These are phyloP conservation scores for Heterotis niloticus DNA, from an alignment of 2,113 vertebrate species.

Conservation along the genomic window DNA sequence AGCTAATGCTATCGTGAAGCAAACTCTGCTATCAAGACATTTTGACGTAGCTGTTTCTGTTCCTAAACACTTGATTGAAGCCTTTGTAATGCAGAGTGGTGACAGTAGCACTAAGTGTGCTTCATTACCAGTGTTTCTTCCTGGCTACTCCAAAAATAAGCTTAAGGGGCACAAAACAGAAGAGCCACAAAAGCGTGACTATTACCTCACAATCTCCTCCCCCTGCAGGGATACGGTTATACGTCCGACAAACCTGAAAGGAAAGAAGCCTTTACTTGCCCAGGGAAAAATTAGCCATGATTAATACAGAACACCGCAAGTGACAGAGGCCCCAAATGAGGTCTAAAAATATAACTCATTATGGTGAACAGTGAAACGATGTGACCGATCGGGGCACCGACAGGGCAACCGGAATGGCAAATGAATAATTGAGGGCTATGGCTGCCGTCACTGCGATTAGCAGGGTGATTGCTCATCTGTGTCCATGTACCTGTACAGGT, in stretches of 20 bases:
- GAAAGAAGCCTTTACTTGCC: conserved; percentile 27
- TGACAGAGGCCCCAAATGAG: background rate
- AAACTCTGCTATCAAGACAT: background rate
- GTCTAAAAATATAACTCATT: conserved; percentile 18
- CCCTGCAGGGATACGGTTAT: conserved; percentile 82
- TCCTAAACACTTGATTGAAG: too few relatives aligned
- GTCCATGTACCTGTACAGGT: conserved; percentile 84
- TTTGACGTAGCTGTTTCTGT: background rate
- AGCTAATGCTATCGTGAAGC: background rate
- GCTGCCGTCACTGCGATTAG: background rate
- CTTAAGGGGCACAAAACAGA: background rate
- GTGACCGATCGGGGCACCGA: background rate
- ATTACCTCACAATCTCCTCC: conserved; percentile 91
- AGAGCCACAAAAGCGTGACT: conserved; percentile 4
- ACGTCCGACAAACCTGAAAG: conserved; percentile 85
- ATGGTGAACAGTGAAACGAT: background rate
- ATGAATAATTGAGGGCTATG: too few relatives aligned
- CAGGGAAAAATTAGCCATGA: background rate
- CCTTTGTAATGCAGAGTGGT: background rate
- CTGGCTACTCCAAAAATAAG: background rate
- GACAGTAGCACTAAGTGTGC: conserved; percentile 3
- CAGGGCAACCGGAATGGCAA: background rate
- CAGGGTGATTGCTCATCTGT: background rate
- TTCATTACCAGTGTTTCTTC: too few relatives aligned
- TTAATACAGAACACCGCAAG: background rate